Base-by-base conservation (phyloP, 2,888 invertebrate genomes). In the Torymus texanus region DNA sequence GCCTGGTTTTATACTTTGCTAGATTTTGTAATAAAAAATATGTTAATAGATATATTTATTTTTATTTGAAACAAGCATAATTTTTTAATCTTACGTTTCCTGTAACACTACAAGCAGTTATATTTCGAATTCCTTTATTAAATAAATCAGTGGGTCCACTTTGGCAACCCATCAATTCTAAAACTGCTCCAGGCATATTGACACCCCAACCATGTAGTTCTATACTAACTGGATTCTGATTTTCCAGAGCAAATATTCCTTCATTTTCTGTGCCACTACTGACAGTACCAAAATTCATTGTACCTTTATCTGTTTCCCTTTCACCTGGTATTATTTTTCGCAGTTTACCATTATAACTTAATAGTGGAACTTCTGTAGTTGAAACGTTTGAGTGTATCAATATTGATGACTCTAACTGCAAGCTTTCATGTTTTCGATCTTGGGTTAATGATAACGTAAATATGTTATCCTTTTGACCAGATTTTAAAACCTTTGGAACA, bases 341-440 rank as follows among this genome's bases (percentile, higher is more conserved):
- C 8, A 96, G 90, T 88, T 93, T 94, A 66, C 95, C 96, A 88
- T 94, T 94, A 88, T 95, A 96, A 86, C 94, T 94, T 71, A 94
- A 89, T 81, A 96, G 90, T 53, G 95, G 95, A 82, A 96, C 92
- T 83, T 92, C 91, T 84, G 95, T 93, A 58, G 92, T 92, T 50
- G 96, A 95, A 78, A 95, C 92, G 90, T 96, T 96, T 21, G 95
- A 95, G 87, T 93, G 92, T 71, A 96, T 90, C 61, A 92, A 91
- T 83, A 95, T 92, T 83, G 92, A 91, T 13, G 94, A 93, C 85
- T 92, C 92, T 79, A 94, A 90, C 85, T 93, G 93, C 79, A 94
- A 90, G 79, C 87, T 87, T 84, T 92, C 91, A 81, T 89, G 90
- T 82, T 91, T 88, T 72, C 90, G 89, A 68, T 88, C 90, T 84